These are phyloP conservation scores for Peromyscus attwateri DNA, from an alignment of 2,797 vertebrate species.

Conservation along the genomic window DNA sequence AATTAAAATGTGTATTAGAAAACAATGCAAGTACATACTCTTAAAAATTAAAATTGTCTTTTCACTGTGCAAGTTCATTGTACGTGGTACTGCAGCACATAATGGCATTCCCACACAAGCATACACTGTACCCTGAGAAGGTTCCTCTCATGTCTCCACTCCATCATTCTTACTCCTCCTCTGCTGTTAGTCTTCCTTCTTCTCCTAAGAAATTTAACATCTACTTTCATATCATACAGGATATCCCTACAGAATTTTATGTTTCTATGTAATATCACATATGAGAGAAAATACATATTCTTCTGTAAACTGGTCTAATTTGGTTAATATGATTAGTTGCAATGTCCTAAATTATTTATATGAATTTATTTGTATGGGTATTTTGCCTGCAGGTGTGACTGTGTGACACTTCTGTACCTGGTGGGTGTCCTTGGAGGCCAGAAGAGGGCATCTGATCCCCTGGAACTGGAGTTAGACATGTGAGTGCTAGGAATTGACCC, in stretches of 20 bases:
- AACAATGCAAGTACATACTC: background rate
- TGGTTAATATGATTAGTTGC: background rate
- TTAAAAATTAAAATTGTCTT: background rate
- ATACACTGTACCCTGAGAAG: background rate
- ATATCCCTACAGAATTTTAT: background rate
- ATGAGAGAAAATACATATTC: background rate
- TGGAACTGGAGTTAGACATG: background rate
- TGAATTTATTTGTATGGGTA: background rate
- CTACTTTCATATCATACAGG: background rate
- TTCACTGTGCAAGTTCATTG: background rate
- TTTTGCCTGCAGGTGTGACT: background rate
- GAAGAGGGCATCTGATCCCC: background rate
- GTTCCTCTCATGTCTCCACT: background rate
- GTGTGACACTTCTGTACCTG: background rate
- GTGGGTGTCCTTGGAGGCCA: background rate
- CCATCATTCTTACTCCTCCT: background rate
- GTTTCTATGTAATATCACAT: background rate
- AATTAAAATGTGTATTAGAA: slow-evolving; percentile 10
- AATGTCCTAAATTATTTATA: background rate
- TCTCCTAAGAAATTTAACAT: background rate
- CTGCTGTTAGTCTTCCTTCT: background rate
- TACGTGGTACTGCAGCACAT: background rate
- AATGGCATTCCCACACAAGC: background rate
- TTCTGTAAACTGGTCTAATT: background rate
- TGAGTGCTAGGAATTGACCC: background rate